Conservation (phyloP, 64 coral and sea anemone genomes). For the Anthopleura sola region DNA sequence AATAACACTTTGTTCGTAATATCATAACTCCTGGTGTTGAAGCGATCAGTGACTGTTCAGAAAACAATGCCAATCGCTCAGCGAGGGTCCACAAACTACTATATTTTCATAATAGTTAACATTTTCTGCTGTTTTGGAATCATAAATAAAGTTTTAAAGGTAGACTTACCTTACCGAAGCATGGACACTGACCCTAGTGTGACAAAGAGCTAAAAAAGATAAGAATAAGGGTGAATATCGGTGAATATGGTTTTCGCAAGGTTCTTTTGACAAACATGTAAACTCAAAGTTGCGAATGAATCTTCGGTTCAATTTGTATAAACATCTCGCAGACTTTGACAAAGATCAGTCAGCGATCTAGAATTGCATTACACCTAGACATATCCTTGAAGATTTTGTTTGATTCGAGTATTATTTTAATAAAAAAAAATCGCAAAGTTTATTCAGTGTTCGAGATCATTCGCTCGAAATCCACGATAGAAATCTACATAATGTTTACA, state of each 20-base stretch:
- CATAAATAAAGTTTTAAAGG: background rate
- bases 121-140: background rate
- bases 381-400: background rate
- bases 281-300: background rate
- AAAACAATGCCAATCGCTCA: background rate
- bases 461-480: background rate
- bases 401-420: too few species aligned
- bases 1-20: background rate
- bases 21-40: background rate
- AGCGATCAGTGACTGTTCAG: background rate
- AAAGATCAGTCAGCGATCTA: background rate
- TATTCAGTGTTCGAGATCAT: background rate
- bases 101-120: background rate
- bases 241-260: background rate
- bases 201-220: background rate
- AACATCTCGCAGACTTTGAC: background rate
- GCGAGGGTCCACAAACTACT: background rate
- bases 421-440: background rate
- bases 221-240: background rate
- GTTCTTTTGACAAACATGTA: background rate
- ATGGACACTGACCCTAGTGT: background rate
- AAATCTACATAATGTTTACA: slow-evolving; percentile 1
- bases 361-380: too few species aligned
- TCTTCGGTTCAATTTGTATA: too few species aligned
- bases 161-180: background rate